Percentiles rank a stretch among this genome's conserved stretches.
phyloP scores from a whole-genome alignment of 2,113 vertebrate genomes.

The Planiliza haematocheilus region DNA sequence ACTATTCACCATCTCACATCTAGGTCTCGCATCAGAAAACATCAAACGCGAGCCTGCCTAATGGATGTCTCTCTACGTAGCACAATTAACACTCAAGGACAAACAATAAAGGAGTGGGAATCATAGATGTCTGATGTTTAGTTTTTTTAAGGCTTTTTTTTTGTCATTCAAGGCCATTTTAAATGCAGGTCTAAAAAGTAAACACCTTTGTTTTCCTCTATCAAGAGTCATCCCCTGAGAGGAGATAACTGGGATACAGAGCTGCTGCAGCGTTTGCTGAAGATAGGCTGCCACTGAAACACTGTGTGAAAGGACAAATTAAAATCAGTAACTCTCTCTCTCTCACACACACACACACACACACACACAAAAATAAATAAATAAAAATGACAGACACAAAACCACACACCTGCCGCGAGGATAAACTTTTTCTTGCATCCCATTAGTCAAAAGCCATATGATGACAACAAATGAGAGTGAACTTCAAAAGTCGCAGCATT shows the following conservation, averaged over 20 bases:
- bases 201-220: conserved; percentile 75
- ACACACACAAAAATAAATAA: background rate
- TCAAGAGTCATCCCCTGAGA: conserved; percentile 58
- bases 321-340: conserved; percentile 13
- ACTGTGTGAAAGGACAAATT: conserved; percentile 15
- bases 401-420: background rate
- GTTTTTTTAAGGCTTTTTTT: conserved; percentile 45
- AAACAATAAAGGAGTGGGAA: conserved; percentile 74
- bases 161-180: conserved; percentile 76
- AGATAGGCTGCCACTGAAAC: conserved; percentile 14
- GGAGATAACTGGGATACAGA: conserved; percentile 28
- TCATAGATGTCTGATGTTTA: conserved; percentile 59
- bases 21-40: conserved; percentile 76
- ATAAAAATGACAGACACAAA: conserved; percentile 14
- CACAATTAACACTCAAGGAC: conserved; percentile 82
- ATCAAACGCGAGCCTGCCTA: conserved; percentile 76
- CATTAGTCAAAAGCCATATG: background rate
- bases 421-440: background rate
- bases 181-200: conserved; percentile 75
- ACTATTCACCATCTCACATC: conserved; percentile 77
- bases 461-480: background rate
- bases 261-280: conserved; percentile 28
- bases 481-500: background rate
- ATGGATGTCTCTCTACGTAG: conserved; percentile 73
- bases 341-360: background rate